phyloP scores from a whole-genome alignment of 2,113 vertebrate species.

The Bos taurus region ARS-UCD2.0 NC_037329.1:119269001-119269500 shows the following conservation, averaged over 20 bases:
- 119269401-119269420: background rate
- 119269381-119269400: background rate
- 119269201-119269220: background rate
- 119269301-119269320: background rate
- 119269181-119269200: background rate
- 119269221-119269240: background rate
- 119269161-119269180: background rate
- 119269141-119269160: background rate
- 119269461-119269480: background rate
- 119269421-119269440: background rate
- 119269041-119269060: background rate
- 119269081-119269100: background rate
- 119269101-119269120: background rate
- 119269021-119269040: background rate
- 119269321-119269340: background rate
- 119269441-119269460: background rate
- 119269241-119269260: background rate
- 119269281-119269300: background rate
- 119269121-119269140: background rate
- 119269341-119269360: background rate
- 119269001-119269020: background rate
- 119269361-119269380: background rate
- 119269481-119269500: background rate
- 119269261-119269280: background rate
- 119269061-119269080: background rate